Base-by-base conservation (phyloP, 2,888 invertebrate species). In the Amiota communis region DNA sequence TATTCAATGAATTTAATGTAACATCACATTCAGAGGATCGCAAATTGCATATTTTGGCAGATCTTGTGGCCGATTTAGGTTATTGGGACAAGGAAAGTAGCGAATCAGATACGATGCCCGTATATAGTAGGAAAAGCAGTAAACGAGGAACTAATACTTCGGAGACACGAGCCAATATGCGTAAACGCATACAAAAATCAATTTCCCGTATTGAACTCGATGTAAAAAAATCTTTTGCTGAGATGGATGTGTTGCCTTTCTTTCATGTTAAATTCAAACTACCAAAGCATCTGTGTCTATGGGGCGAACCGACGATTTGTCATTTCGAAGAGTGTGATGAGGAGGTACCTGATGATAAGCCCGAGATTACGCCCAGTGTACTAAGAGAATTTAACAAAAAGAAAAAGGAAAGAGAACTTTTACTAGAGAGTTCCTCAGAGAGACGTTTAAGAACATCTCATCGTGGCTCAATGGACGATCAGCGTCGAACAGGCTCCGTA, bases 301-400 rank as follows among this genome's bases (percentile, higher is more conserved):
- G 88, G 87, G 81, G 84, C 20, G 78, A 83, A 8, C 89, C 89
- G 0, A 61, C 77, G 4, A 76, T 79, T 0, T 89, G 89, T 57
- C 86, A 88, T 1, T 88, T 80, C 57, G 75, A 86, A 13, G 81
- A 74, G 0, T 69, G 74, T 70, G 36, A 81, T 65, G 69, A 75
- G 0, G 13, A 65, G 1, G 9, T 11, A 8, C 72, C 78, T 0
- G 76, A 74, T 0, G 51, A 2, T 1, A 72, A 69, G 0, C 51
- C 20, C 11, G n/a, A 20, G 11, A 20, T 17, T 68, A 1, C 11
- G n/a, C n/a, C 17, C 9, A 6, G 23, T 20, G 12, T 59, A 2
- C 4, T 59, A 1, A 11, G 10, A 59, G 11, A 59, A 17, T 59
- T 9, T 20, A 15, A 6, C 20, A 11, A 20, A 72, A 3, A 4